Conservation (phyloP, 2,113 vertebrate species). For the Lagopus leucura region DNA sequence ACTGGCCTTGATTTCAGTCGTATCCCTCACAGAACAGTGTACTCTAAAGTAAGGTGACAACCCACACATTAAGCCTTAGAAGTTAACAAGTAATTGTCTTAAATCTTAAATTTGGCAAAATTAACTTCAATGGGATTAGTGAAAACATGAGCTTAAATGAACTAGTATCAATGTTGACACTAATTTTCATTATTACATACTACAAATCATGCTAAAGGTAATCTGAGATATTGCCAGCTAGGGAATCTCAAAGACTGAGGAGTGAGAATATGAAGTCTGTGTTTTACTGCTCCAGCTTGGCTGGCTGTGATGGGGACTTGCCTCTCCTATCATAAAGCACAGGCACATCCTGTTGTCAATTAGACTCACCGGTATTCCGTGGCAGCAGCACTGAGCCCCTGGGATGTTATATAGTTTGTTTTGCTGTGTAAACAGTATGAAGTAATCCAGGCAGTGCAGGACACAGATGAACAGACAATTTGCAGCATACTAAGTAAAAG, state of each 20-base stretch:
- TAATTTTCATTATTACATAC: conserved; percentile 6
- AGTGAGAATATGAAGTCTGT: background rate
- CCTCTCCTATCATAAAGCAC: conserved; percentile 25
- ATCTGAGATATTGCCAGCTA: background rate
- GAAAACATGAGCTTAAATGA: background rate
- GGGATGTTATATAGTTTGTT: conserved; percentile 55
- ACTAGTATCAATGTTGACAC: background rate
- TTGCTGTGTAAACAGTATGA: conserved; percentile 61
- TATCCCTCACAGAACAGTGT: background rate
- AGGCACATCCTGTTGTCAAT: conserved; percentile 56
- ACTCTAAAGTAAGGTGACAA: conserved; percentile 12
- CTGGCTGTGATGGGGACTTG: conserved; percentile 1
- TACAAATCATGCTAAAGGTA: background rate
- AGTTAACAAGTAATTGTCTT: conserved; percentile 20
- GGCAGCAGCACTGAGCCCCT: conserved; percentile 33
- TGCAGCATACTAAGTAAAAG: conserved; percentile 3
- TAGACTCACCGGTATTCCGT: conserved; percentile 18
- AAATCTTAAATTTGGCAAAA: conserved; percentile 17
- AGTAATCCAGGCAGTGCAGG: conserved; percentile 21
- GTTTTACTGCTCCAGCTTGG: conserved; percentile 9
- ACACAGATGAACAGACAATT: conserved; percentile 46
- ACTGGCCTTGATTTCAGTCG: background rate
- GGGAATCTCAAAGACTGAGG: conserved; percentile 1
- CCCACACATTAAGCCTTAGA: conserved; percentile 2
- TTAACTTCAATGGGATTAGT: conserved; percentile 13